Percentiles rank a stretch among this genome's conserved stretches.
These are phyloP conservation scores for Eulacestoma nigropectus DNA, from an alignment of 2,113 vertebrate genomes.

Conservation along the genomic window DNA sequence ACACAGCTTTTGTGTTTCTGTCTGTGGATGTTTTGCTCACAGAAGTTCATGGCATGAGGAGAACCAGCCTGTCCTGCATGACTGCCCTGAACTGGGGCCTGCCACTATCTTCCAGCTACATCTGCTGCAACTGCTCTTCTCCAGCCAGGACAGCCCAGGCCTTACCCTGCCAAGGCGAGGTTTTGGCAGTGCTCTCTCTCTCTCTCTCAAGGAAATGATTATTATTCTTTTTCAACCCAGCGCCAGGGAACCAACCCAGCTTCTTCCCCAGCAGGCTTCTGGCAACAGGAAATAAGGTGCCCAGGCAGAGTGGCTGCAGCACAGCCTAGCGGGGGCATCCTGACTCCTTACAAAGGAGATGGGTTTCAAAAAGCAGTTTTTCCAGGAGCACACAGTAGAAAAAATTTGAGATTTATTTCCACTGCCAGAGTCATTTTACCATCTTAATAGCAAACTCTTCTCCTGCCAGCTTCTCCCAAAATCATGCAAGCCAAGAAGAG, in stretches of 20 bases:
- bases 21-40: neutral
- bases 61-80: conserved; percentile 8
- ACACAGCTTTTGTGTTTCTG: neutral
- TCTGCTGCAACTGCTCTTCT: conserved; percentile 28
- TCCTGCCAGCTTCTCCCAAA: neutral
- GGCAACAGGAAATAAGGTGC: neutral
- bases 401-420: neutral
- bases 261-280: neutral
- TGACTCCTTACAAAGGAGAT: neutral
- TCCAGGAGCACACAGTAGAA: neutral
- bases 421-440: neutral
- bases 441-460: neutral
- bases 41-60: neutral
- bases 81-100: neutral
- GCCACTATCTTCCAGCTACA: neutral
- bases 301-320: neutral
- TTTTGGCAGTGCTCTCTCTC: neutral
- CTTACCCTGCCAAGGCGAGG: accelerated
- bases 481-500: neutral
- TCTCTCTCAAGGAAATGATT: neutral
- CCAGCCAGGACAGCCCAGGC: neutral
- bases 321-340: accelerated
- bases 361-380: neutral
- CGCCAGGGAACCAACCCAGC: neutral
- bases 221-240: neutral